Percentiles rank a stretch among this genome's conserved stretches.
Evolutionary conservation across 2,888 invertebrate species (phyloP).

Genomic region (Polydrusus pterygomalis): DNA sequence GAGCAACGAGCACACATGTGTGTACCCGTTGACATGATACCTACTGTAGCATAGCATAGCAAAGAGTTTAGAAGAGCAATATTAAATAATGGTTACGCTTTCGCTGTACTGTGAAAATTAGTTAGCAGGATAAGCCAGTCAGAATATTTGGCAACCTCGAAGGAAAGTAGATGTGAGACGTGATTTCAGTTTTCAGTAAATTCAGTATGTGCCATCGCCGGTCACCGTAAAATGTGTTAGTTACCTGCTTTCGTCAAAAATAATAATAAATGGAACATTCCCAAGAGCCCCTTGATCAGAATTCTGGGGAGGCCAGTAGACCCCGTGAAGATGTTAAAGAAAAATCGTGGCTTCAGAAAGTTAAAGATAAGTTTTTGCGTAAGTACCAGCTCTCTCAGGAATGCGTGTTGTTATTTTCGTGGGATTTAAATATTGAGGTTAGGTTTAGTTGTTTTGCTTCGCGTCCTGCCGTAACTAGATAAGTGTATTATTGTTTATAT

Average conservation of each 20-base stretch:
- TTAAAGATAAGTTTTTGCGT: conserved; percentile 61
- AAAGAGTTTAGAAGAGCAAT: too few species aligned
- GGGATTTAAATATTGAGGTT: conserved; percentile 2
- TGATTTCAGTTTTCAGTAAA: neutral
- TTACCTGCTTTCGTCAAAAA: neutral
- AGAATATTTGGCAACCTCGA: neutral
- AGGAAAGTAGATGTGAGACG: conserved; percentile 8
- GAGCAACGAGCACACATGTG: too few species aligned
- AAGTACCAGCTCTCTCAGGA: conserved; percentile 54
- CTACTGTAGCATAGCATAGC: too few species aligned
- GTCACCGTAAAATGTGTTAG: conserved; percentile 14
- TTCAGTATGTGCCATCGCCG: neutral
- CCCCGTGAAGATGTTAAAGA: conserved; percentile 3
- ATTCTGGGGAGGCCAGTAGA: conserved; percentile 5
- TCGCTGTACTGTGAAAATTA: neutral
- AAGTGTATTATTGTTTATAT: conserved; percentile 1
- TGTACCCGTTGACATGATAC: too few species aligned
- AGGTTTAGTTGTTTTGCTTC: conserved; percentile 11
- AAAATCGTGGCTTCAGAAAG: conserved; percentile 50
- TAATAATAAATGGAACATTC: conserved; percentile 21
- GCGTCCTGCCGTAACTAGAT: too few species aligned
- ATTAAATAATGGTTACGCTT: neutral
- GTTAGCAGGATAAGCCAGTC: neutral
- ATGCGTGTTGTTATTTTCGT: neutral
- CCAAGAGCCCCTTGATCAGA: neutral